These are phyloP conservation scores for Eupeodes luniger DNA, from an alignment of 2,888 invertebrate species.

Conservation along the genomic window DNA sequence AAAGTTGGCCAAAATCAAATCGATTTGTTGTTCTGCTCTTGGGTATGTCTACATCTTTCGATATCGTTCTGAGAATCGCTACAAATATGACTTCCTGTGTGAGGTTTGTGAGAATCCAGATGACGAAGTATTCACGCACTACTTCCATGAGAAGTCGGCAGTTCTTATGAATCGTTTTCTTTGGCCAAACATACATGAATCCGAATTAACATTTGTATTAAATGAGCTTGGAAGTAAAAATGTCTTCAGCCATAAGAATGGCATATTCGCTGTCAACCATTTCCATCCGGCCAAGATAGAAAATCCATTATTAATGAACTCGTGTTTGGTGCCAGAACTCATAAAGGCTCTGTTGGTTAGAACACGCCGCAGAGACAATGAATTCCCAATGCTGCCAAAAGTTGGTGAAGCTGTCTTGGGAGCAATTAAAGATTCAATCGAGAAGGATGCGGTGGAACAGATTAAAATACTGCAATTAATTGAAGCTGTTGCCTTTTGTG, in stretches of 20 bases:
- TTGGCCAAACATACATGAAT: constrained; percentile 25
- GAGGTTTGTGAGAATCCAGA: constrained; percentile 51
- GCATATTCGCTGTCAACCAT: constrained; percentile 66
- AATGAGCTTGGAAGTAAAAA: constrained; percentile 51
- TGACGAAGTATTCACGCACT: background rate
- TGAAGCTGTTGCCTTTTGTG: constrained; percentile 62
- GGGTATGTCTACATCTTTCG: constrained; percentile 46
- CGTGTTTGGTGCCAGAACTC: constrained; percentile 43
- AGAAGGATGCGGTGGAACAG: constrained; percentile 56
- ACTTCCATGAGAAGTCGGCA: constrained; percentile 32
- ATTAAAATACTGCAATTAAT: constrained; percentile 70
- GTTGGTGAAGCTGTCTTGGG: constrained; percentile 59
- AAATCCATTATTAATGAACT: constrained; percentile 39
- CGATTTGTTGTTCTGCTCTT: constrained; percentile 56
- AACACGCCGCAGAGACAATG: background rate
- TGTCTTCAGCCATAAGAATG: constrained; percentile 46
- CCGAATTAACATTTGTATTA: constrained; percentile 46
- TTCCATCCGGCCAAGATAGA: constrained; percentile 58
- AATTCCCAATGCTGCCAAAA: constrained; percentile 64
- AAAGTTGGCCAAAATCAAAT: constrained; percentile 41
- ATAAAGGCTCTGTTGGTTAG: constrained; percentile 45
- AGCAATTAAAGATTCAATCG: constrained; percentile 50
- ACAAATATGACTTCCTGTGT: constrained; percentile 47
- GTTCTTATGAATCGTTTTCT: constrained; percentile 11
- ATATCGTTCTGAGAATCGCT: background rate